Evolutionary conservation across 2,797 vertebrate genomes (phyloP).

Genomic region (Coendou prehensilis): DNA sequence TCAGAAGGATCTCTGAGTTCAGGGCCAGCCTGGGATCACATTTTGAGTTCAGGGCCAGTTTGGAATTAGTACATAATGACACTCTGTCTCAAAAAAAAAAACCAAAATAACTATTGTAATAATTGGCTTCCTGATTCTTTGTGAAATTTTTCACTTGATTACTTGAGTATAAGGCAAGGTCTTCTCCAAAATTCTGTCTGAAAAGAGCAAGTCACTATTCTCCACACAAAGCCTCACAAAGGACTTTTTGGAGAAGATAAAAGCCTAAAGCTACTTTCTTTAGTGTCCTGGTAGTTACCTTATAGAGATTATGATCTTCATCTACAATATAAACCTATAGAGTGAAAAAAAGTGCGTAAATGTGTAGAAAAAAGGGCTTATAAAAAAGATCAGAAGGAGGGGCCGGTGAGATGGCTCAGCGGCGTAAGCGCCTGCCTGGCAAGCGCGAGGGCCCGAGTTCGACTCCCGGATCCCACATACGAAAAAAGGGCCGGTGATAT

Average conservation of each 20-base stretch:
- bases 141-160: slow-evolving; percentile 47
- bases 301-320: neutral
- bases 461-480: no score
- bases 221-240: neutral
- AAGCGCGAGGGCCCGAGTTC: no score
- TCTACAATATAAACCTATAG: neutral
- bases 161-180: neutral
- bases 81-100: neutral
- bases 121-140: neutral
- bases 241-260: neutral
- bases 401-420: no score
- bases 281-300: neutral
- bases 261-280: neutral
- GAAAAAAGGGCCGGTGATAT: no score
- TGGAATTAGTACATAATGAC: neutral
- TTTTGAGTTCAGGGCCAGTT: neutral
- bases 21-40: neutral
- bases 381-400: neutral
- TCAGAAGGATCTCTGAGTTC: neutral
- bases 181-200: neutral
- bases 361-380: neutral
- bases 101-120: neutral
- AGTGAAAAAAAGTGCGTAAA: neutral
- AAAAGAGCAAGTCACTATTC: neutral
- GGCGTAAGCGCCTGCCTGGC: no score